Conservation (phyloP, 92 coral and sea anemone genomes). For the Pocillopora grandis region DNA sequence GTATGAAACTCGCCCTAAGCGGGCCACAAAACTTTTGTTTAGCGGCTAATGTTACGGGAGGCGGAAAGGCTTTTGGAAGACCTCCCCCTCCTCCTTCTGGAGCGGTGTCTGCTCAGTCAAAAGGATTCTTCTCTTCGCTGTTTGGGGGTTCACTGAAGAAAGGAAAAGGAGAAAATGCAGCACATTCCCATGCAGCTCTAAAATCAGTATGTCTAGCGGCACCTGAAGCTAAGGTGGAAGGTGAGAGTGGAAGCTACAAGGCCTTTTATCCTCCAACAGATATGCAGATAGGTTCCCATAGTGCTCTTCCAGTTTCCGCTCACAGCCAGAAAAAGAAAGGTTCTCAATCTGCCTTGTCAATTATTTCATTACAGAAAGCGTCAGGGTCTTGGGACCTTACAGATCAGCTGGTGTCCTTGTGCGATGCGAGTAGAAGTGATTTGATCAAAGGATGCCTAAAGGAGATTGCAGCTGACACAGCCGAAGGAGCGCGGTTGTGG, state of each 20-base stretch:
- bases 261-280: not conserved
- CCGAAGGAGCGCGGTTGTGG: constrained; percentile 61
- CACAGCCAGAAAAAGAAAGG: not conserved
- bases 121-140: not conserved
- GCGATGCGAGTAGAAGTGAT: constrained; percentile 40
- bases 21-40: too few species aligned
- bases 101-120: not conserved
- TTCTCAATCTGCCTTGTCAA: constrained; percentile 4
- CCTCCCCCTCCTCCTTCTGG: not conserved
- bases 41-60: not conserved
- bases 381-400: constrained; percentile 86
- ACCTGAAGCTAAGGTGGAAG: too few species aligned
- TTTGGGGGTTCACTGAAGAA: not conserved
- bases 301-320: not conserved
- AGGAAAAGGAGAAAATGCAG: too few species aligned
- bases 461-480: constrained; percentile 34
- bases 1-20: too few species aligned
- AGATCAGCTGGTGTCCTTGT: constrained; percentile 54
- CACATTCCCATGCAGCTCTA: too few species aligned
- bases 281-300: not conserved
- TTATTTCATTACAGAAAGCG: constrained; percentile 78
- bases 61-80: not conserved
- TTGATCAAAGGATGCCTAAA: constrained; percentile 63
- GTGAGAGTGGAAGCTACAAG: too few species aligned
- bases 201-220: too few species aligned